phyloP scores from a whole-genome alignment of 2,888 invertebrate species.

The Ommatoiulus sabulosus region DNA sequence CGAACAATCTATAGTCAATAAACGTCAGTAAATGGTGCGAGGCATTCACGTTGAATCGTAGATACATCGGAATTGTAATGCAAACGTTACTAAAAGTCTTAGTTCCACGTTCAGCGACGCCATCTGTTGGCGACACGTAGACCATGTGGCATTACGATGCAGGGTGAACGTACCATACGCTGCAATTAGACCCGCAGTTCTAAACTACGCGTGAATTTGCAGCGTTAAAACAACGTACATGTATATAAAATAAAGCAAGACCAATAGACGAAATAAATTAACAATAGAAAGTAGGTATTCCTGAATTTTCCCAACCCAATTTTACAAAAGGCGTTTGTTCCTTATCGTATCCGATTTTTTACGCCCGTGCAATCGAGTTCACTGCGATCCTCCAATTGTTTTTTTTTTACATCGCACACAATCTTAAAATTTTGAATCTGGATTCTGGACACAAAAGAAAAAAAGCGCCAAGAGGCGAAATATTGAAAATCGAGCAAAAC shows the following conservation, averaged over 20 bases:
- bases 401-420: not conserved
- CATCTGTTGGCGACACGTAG: not conserved
- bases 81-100: not conserved
- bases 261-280: slow-evolving; percentile 25
- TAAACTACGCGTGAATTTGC: not conserved
- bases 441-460: not conserved
- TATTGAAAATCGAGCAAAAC: not conserved
- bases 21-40: not conserved
- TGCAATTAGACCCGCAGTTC: not conserved
- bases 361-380: slow-evolving; percentile 20
- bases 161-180: not conserved
- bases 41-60: not conserved
- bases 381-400: not conserved
- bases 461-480: not conserved
- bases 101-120: not conserved
- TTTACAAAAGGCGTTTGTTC: not conserved
- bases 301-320: not conserved
- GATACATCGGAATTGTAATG: not conserved
- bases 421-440: not conserved
- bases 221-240: not conserved
- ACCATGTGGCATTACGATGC: not conserved
- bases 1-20: not conserved
- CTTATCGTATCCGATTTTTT: not conserved
- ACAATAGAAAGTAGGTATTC: not conserved
- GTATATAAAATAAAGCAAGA: not conserved